phyloP scores from a whole-genome alignment of 30 jellyfish, hydroid and myxozoan genomes.

The Aurelia aurita region DNA sequence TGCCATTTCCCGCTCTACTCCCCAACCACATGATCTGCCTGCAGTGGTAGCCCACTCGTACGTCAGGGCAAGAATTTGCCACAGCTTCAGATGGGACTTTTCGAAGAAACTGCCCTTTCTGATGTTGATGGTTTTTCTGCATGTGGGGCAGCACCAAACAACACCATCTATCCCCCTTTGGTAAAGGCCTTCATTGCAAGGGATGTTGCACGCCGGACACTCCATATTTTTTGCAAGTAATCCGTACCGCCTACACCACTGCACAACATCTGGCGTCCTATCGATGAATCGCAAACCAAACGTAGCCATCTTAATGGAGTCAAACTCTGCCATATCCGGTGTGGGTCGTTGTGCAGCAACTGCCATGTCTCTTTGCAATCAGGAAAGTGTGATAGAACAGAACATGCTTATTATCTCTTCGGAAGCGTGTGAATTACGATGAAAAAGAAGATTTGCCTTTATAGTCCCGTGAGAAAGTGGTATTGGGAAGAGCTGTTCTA shows the following conservation, averaged over 20 bases:
- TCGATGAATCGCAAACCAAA: neutral
- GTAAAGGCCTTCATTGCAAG: neutral
- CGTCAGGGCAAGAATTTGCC: slow-evolving; percentile 6
- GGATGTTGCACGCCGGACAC: neutral
- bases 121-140: neutral
- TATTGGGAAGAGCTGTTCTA: too few species aligned
- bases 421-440: too few species aligned
- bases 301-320: neutral
- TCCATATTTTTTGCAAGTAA: neutral
- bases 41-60: neutral
- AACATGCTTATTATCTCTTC: too few species aligned
- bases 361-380: too few species aligned
- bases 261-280: neutral
- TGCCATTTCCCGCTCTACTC: slow-evolving; percentile 11
- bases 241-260: neutral
- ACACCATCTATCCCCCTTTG: neutral
- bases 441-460: too few species aligned
- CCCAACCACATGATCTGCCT: slow-evolving; percentile 39
- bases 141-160: neutral
- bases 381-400: too few species aligned
- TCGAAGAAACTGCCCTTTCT: slow-evolving; percentile 21
- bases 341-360: neutral
- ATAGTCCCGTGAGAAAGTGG: too few species aligned
- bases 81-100: slow-evolving; percentile 2
- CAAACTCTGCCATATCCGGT: neutral